Evolutionary conservation across 2,797 vertebrate genomes (phyloP), one percentile per base, ranked within the genome.

Genomic region (Potorous gilbertii): DNA sequence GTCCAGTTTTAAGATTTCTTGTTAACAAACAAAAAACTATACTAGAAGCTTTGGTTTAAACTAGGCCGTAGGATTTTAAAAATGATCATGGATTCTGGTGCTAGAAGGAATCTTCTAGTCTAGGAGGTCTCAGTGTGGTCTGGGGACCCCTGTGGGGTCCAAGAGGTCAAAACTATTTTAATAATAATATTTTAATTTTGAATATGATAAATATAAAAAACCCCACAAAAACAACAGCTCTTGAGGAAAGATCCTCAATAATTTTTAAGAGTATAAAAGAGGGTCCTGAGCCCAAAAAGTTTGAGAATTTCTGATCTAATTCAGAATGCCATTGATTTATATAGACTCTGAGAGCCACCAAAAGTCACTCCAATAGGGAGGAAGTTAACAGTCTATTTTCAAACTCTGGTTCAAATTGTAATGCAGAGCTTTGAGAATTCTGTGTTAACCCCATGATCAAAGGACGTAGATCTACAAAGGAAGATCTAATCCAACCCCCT

Each of bases 1-100:
- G 96, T 96, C 95, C 90, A 95, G 94, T 94, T 95, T 90, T 81
- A 90, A 3, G 50, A 93, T 66, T 95, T 97, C 94, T 95, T 94
- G 55, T 96, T 57, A 57, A 28, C 56, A 93, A 93, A 95, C 0
- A 18, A 57, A 52, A 29, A 95, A 95, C 31, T 14, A 90, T 29
- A 57, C 11, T 6, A 93, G 89, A 94, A 13, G 62, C 91, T 94
- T 90, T 90, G 97, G 93, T 0, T 13, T 94, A 57, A 96, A 91
- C 81, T 56, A 93, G 93, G 66, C 46, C 21, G 1, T 24, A 24
- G 40, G 8, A 40, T 81, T 81, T 81, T 46, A 81, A 81, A 24
- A 46, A 24, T 81, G 21, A 46, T 81, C 74, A 81, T 46, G 21
- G 18, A 4, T 46, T 46, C 21, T 81, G 40, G 74, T 46, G 8